Evolutionary conservation across 2,113 vertebrate genomes (phyloP), one percentile per base, ranked within the genome.

Genomic region (Cynopterus brachyotis): DNA sequence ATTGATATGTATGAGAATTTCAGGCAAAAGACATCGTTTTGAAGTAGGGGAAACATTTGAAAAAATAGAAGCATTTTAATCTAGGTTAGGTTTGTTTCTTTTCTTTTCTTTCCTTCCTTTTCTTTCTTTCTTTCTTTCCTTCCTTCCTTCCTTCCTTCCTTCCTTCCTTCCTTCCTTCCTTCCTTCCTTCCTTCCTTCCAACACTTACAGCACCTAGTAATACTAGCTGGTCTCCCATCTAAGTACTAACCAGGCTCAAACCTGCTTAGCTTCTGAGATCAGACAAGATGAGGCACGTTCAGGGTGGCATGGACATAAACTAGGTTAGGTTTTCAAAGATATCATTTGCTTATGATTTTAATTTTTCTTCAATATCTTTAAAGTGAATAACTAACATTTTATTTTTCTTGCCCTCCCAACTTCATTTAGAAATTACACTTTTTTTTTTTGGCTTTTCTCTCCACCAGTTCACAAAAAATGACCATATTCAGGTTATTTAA

Each of bases 381-480:
- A 42, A 73, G 32, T 55, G 4, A 59, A 66, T n/a, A 35, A 7
- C 2, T 40, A 87, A 16, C 4, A 10, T n/a, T 88, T 92, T 28
- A 35, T 93, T 35, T 81, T 60, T 16, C 1, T 55, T 60, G 84
- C 0, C 2, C 11, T 62, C 7, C 0, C 1, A 1, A 55, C 9
- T 75, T 2, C 17, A 8, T 79, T 92, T 50, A 24, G 30, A 67
- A 84, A 88, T 91, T 35, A 55, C 17, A 5, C 16, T 91, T 70
- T 24, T 37, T 66, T 66, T 16, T 45, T 67, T 75, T 69, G 35
- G 2, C 11, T 24, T 76, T 82, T 24, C 35, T 8, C 12, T 2
- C 1, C 17, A 66, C 7, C 19, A n/a, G 0, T 9, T 50, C 5
- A 70, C 16, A 17, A 3, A 75, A 66, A 40, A 42, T 28, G 17